These are phyloP conservation scores for Cantharis lateralis DNA, from an alignment of 2,888 invertebrate species.

Conservation along the genomic window DNA sequence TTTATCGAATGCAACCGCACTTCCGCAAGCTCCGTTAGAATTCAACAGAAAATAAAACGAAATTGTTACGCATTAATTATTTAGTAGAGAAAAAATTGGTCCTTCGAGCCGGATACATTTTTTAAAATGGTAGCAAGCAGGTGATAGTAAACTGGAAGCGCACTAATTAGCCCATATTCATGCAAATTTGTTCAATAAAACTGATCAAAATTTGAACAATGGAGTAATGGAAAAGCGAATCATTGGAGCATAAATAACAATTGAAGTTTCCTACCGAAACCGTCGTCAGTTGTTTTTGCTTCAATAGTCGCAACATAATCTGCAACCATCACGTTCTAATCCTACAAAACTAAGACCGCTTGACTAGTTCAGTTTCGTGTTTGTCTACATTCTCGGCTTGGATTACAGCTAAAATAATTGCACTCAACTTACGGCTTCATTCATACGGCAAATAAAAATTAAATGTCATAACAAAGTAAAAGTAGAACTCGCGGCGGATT, in stretches of 20 bases:
- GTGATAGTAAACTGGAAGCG: background rate
- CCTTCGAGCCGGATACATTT: background rate
- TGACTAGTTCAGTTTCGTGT: background rate
- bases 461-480: background rate
- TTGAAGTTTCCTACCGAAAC: background rate
- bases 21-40: background rate
- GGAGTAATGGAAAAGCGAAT: background rate
- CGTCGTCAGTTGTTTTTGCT: background rate
- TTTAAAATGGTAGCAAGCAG: background rate
- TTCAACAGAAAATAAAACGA: background rate
- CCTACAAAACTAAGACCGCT: conserved; percentile 2
- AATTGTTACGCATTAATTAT: background rate
- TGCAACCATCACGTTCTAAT: background rate
- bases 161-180: background rate
- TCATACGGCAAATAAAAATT: background rate
- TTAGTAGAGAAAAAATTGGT: background rate
- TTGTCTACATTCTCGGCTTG: background rate
- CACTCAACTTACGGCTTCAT: background rate
- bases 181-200: background rate
- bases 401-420: background rate
- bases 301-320: background rate
- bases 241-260: background rate
- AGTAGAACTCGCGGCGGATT: background rate
- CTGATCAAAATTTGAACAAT: background rate
- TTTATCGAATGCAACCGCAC: background rate